phyloP scores from a whole-genome alignment of 2,797 vertebrate genomes.

The Tenualosa thibaudeaui region DNA sequence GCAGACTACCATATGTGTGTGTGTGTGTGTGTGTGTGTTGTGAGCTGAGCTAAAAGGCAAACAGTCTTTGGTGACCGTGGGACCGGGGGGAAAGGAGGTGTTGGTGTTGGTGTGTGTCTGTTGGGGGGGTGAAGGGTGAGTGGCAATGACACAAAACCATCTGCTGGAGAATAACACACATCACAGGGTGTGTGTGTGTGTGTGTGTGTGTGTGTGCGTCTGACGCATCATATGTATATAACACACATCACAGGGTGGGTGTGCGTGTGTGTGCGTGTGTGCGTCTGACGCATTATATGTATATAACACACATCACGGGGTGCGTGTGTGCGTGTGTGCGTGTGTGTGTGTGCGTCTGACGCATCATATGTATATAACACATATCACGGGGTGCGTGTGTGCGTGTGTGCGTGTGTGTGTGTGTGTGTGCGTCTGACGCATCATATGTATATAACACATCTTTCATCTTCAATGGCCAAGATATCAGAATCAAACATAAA shows the following conservation, averaged over 20 bases:
- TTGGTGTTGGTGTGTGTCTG: not conserved
- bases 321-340: not conserved
- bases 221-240: too few species aligned
- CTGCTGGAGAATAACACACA: too few species aligned
- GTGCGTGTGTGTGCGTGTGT: not conserved
- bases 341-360: not conserved
- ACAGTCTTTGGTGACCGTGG: conserved; percentile 6
- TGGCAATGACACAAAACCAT: too few species aligned
- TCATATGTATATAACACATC: not conserved
- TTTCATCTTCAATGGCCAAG: not conserved
- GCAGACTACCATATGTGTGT: not conserved
- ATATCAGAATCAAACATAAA: not conserved
- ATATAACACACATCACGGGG: not conserved
- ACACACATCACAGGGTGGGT: not conserved
- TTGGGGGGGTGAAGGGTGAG: not conserved
- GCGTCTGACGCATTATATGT: not conserved
- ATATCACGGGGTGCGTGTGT: not conserved
- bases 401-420: not conserved
- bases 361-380: too few species aligned
- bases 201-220: not conserved
- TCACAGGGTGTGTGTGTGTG: not conserved
- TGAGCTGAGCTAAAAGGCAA: conserved; percentile 9
- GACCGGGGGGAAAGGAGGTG: not conserved
- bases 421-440: not conserved
- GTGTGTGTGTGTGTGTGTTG: conserved; percentile 12